Base-by-base conservation (phyloP, 2,797 vertebrate genomes). In the Coregonus ussuriensis region DNA sequence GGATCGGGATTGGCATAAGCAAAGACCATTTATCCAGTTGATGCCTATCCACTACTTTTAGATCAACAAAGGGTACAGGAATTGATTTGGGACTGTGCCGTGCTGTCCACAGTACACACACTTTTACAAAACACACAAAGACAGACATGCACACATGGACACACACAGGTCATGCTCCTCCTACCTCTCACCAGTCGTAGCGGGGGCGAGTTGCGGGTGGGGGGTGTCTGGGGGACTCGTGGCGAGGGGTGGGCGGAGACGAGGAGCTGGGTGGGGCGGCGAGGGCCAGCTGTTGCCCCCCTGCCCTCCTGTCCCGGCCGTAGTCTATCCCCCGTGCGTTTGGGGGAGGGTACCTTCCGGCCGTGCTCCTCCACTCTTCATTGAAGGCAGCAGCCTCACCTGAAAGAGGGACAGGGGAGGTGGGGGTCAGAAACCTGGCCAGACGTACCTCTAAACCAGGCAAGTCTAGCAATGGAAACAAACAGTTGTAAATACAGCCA, bases 131-230 rank as follows among this genome's bases (percentile, higher is more conserved):
- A 47, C 9, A 37, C 37, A 47, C 41, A 47, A 2, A 47, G 0
- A 47, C 2, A 21, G 21, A 21, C 21, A 21, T 21, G 21, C 21
- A 21, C 21, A n/a, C n/a, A n/a, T n/a, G n/a, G n/a, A n/a, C n/a
- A n/a, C n/a, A 47, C 9, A 47, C 41, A 47, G 41, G 41, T 69
- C 15, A 31, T 3, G 59, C 25, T n/a, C 53, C 54, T 68, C 85
- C 70, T 85, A 92, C 92, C 87, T 88, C 84, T 95, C 93, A 99
- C 97, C 98, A 99, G 95, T 99, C 97, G 4, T 99, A 99, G 78
- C 97, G 97, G 3, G 93, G 94, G 76, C 97, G 96, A 75, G 96
- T 94, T 14, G 95, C n/a, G 93, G 95, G 89, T 76, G 92, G 93
- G 71, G 91, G 97, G 93, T 97, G 97, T 31, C 97, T 94, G 75